Base-by-base conservation (phyloP, 2,888 invertebrate genomes). In the Lordiphosa andalusiaca region DNA sequence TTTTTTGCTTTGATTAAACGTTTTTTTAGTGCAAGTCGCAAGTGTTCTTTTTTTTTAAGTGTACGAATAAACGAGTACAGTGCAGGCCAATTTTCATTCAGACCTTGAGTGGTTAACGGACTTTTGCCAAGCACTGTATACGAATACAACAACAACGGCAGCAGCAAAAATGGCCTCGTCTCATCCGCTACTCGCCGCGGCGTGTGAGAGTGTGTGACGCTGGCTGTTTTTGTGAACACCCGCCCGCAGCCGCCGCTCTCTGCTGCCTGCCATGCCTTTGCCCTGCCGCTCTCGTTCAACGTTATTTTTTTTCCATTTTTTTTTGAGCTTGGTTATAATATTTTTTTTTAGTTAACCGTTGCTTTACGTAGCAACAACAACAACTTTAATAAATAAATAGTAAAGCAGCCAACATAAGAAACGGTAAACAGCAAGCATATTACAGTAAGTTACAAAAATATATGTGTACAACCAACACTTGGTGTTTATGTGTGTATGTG, bases 101-200 rank as follows among this genome's bases (percentile, higher is more conserved):
- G 57, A 33, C 52, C 62, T 55, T 53, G 42, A 33, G 13, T 44
- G 44, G 33, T 33, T 53, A 38, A 39, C 39, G 33, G 37, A 30
- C 58, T 49, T 46, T 61, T 62, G 39, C 42, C 39, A 55, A 39
- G 51, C 62, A 55, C 56, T 50, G 53, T 19, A 30, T 61, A 25
- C 37, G 51, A 57, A 33, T 51, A 37, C 38, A 49, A 41, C 44
- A 53, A 33, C 37, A 42, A 25, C 42, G 25, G 57, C 48, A 42
- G 35, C 42, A 35, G 57, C 48, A 52, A 65, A 53, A 63, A 63
- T 61, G 62, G 62, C 60, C 61, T 51, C 60, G 60, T 53, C 73
- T 78, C 73, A 78, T 78, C 73, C 70, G 64, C 38, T 68, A 60
- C 59, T 59, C 59, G 66, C 60, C 67, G 71, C 60, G 68, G 70